Percentiles rank a stretch among this genome's conserved stretches.
Evolutionary conservation across 2,797 vertebrate species (phyloP).

Genomic region (Schizopygopsis malacanthus): DNA sequence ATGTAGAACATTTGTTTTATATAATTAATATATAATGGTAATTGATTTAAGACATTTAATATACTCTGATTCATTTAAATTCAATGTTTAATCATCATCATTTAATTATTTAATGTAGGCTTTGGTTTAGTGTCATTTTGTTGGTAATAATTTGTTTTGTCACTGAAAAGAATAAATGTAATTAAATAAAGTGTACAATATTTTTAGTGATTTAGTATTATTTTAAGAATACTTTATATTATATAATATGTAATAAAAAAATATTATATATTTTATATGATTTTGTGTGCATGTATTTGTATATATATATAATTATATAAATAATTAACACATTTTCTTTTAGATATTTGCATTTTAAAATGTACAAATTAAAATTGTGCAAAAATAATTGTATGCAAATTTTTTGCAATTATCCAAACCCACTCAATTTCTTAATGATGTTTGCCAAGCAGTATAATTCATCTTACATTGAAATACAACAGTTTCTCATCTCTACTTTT

Average conservation of each 20-base stretch:
- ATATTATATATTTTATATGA: too few species aligned
- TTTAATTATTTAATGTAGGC: not conserved
- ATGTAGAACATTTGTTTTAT: not conserved
- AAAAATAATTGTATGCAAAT: not conserved
- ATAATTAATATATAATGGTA: not conserved
- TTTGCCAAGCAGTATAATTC: not conserved
- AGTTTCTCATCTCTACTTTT: not conserved
- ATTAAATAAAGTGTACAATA: not conserved
- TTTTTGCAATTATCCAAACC: not conserved
- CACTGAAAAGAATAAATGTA: not conserved
- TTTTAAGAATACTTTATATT: not conserved
- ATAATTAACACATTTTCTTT: too few species aligned
- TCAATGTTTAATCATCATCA: not conserved
- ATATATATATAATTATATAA: too few species aligned
- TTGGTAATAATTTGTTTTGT: not conserved
- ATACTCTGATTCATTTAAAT: not conserved
- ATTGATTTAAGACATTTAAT: not conserved
- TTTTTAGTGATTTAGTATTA: not conserved
- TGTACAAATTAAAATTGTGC: not conserved
- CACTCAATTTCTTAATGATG: not conserved
- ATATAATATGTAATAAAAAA: not conserved
- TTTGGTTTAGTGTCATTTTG: too few species aligned
- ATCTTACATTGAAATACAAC: not conserved
- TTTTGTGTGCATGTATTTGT: too few species aligned
- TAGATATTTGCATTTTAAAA: too few species aligned